Percentiles rank a stretch among this genome's conserved stretches.
Evolutionary conservation across 2,797 vertebrate species (phyloP).

Genomic region (Manis javanica): DNA sequence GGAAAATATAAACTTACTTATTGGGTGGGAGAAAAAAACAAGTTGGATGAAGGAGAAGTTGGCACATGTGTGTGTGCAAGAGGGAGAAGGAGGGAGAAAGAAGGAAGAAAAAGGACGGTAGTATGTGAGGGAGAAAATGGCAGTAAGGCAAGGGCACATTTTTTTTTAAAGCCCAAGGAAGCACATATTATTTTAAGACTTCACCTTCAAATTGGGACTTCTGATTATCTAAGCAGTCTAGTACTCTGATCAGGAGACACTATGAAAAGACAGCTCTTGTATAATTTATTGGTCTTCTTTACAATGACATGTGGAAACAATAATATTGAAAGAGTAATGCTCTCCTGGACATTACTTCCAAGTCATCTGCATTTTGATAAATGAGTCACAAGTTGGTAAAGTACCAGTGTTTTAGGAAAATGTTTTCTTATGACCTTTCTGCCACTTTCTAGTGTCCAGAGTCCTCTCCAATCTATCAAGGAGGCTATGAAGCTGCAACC

Average conservation of each 20-base stretch:
- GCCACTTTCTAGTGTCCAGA: not conserved
- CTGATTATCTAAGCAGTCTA: not conserved
- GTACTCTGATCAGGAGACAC: not conserved
- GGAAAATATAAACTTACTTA: not conserved
- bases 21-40: too few species aligned
- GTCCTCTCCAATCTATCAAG: not conserved
- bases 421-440: not conserved
- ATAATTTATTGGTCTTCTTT: not conserved
- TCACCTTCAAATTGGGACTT: not conserved
- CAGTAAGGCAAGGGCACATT: not conserved
- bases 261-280: not conserved
- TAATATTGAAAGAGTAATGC: not conserved
- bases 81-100: not conserved
- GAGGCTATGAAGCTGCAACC: not conserved
- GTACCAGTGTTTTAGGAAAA: not conserved
- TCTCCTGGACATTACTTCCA: not conserved
- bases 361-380: slow-evolving; percentile 16
- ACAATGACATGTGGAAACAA: not conserved
- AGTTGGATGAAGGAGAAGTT: not conserved
- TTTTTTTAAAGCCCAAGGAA: not conserved
- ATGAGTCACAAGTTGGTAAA: not conserved
- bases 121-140: not conserved
- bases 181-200: not conserved
- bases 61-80: not conserved
- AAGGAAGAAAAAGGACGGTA: not conserved